phyloP scores from a whole-genome alignment of 2,113 vertebrate species.

The Mesoclemmys tuberculata region DNA sequence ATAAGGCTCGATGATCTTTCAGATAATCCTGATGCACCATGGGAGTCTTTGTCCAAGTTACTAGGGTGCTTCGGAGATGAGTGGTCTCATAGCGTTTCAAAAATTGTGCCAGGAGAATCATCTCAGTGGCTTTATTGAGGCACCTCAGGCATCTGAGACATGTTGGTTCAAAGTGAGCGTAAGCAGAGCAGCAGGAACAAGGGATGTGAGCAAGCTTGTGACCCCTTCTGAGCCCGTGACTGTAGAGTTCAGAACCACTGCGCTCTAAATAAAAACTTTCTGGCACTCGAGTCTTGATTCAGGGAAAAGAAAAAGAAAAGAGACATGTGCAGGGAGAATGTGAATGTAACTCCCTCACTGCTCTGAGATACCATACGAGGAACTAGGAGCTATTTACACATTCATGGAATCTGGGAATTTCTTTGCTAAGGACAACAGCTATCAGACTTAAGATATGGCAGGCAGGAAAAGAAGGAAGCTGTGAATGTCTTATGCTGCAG shows the following conservation, averaged over 20 bases:
- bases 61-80: neutral
- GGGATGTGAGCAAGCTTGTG: rapidly evolving
- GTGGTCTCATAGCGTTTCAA: slow-evolving; percentile 6
- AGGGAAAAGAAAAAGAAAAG: no score
- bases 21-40: neutral
- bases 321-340: rapidly evolving
- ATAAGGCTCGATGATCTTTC: slow-evolving; percentile 10
- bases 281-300: neutral
- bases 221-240: neutral
- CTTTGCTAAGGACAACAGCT: neutral
- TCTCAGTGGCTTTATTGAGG: slow-evolving; percentile 36
- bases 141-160: neutral
- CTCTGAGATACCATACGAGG: neutral
- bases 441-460: neutral
- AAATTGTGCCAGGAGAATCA: slow-evolving; percentile 35
- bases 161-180: neutral
- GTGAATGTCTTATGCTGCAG: neutral
- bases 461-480: neutral
- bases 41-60: slow-evolving; percentile 15
- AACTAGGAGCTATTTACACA: neutral
- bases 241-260: neutral
- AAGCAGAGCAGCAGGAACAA: slow-evolving; percentile 3
- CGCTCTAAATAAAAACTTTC: neutral
- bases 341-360: rapidly evolving
- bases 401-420: neutral